phyloP scores from a whole-genome alignment of 2,797 vertebrate species.

The Xerus rutilus region DNA sequence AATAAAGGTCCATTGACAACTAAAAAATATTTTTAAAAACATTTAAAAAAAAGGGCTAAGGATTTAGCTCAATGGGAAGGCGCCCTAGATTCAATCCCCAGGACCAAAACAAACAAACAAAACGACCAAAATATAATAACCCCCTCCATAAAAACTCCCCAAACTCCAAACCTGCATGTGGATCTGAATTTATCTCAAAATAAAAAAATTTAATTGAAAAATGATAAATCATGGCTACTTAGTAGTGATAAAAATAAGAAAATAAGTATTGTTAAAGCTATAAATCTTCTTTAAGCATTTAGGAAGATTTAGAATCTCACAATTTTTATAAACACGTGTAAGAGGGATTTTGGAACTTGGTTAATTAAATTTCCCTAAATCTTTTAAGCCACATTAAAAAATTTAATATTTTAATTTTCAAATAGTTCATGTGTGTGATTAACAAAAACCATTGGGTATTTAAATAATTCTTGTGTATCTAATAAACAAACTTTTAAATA shows the following conservation, averaged over 20 bases:
- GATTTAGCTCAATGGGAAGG: too few species aligned
- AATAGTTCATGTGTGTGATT: slow-evolving; percentile 45
- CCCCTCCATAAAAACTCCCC: too few species aligned
- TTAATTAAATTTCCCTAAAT: slow-evolving; percentile 61
- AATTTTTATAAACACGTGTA: slow-evolving; percentile 35
- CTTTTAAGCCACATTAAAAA: not conserved
- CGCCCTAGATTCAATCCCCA: too few species aligned
- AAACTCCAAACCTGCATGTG: not conserved
- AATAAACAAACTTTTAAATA: slow-evolving; percentile 50
- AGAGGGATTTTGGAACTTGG: slow-evolving; percentile 42
- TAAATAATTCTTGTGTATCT: slow-evolving; percentile 27
- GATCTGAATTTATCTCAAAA: slow-evolving; percentile 34
- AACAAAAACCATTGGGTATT: slow-evolving; percentile 12
- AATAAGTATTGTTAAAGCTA: slow-evolving; percentile 44
- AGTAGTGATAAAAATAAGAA: slow-evolving; percentile 53
- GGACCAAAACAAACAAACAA: too few species aligned
- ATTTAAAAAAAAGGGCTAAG: too few species aligned
- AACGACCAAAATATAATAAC: too few species aligned
- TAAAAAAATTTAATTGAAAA: slow-evolving; percentile 49
- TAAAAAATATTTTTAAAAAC: too few species aligned
- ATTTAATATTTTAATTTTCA: slow-evolving; percentile 62
- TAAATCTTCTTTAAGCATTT: slow-evolving; percentile 51
- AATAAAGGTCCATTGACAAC: too few species aligned
- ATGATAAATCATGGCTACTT: slow-evolving; percentile 1
- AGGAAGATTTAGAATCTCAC: slow-evolving; percentile 17